phyloP scores from a whole-genome alignment of 2,113 vertebrate species.

The Sturnus vulgaris region DNA sequence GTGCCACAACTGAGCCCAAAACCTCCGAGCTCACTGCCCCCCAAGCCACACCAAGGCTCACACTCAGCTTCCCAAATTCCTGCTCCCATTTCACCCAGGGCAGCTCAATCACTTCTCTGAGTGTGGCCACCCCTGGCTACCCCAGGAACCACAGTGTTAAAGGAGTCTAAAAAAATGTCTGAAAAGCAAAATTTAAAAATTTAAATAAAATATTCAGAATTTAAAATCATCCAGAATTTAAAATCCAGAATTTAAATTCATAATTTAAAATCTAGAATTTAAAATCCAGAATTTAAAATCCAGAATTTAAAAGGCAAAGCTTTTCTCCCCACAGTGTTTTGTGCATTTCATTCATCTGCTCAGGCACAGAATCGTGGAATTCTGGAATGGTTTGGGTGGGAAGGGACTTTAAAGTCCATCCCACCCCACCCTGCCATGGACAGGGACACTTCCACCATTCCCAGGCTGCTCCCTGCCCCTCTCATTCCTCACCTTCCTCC shows the following conservation, averaged over 20 bases:
- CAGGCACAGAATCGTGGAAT: rapidly evolving
- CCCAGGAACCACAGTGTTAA: background rate
- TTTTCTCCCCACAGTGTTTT: rapidly evolving
- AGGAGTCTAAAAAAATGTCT: background rate
- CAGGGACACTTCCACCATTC: rapidly evolving
- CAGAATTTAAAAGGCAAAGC: background rate
- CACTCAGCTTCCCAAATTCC: background rate
- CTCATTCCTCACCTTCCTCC: background rate
- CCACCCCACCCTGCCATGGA: background rate
- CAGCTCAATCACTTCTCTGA: background rate
- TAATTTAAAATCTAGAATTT: too few relatives aligned
- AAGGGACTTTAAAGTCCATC: too few relatives aligned
- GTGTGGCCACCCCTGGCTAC: rapidly evolving
- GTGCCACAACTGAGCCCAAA: background rate
- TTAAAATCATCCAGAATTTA: too few relatives aligned
- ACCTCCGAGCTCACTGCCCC: background rate
- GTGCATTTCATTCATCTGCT: background rate
- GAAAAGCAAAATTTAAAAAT: background rate
- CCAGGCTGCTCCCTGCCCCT: background rate
- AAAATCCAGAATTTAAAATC: too few relatives aligned
- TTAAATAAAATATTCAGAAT: too few relatives aligned
- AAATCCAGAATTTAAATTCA: too few relatives aligned
- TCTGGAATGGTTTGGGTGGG: background rate
- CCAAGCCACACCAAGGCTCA: background rate
- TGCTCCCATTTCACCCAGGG: background rate